Base-by-base conservation (phyloP, 2,797 vertebrate species). In the Psittacula derbiana region DNA sequence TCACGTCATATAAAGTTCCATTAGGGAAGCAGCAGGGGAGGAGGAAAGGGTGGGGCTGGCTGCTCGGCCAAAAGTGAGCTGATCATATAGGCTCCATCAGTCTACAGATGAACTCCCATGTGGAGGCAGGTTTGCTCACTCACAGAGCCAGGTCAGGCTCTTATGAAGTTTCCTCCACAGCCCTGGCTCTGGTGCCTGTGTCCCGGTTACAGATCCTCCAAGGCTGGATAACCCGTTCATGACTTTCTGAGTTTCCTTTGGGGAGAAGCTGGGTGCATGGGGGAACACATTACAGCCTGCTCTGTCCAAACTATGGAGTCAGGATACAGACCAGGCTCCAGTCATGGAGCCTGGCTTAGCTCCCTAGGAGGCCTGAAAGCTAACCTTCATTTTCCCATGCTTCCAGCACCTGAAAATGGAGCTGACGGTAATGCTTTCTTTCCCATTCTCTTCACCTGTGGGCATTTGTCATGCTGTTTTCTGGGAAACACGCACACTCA, bases 361-460 rank as follows among this genome's bases (percentile, higher is more conserved):
- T 86, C 12, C 21, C 47, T 67, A 62, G 10, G 36, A 53, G 24
- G 36, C 30, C 9, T 8, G 80, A 46, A 87, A 85, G 40, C 13
- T 64, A 86, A 6, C 27, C 57, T 40, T 81, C 21, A 30, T 88
- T 90, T 88, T 80, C 62, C 16, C n/a, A 64, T 44, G 60, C 78
- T 96, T 94, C 64, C 64, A 92, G 88, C 38, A 67, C 38, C 80
- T 90, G 57, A 73, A 92, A 64, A 81, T 23, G 44, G 43, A 64
- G 33, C 38, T 65, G 73, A 81, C 20, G 7, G 33, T 52, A 90
- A 52, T 41, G 8, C 18, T 73, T 67, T 55, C 40, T 81, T 90
- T 66, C 8, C 14, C 40, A 28, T 96, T 64, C 55, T 71, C 70
- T 72, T 86, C 55, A 60, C 80, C 46, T 75, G 20, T 47, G 50